Percentiles rank a stretch among this genome's conserved stretches.
Evolutionary conservation across 2,797 vertebrate genomes (phyloP).

Genomic region (Phataginus tetradactyla): DNA sequence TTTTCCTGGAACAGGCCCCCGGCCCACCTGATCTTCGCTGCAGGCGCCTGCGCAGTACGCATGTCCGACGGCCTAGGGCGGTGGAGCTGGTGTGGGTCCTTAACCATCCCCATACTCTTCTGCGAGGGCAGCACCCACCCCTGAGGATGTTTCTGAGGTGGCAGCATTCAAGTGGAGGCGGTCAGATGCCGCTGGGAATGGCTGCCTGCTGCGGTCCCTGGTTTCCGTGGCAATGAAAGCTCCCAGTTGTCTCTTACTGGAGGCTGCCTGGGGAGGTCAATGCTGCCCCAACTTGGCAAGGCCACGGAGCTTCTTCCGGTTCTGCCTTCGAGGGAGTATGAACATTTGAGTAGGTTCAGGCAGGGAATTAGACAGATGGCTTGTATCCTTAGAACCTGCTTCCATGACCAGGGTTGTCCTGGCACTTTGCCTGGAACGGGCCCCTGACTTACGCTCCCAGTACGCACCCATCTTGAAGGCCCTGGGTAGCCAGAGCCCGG

Average conservation of each 20-base stretch:
- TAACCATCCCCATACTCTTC: background rate
- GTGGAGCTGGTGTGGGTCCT: too few species aligned
- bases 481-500: too few species aligned
- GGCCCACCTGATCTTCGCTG: too few species aligned
- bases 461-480: too few species aligned
- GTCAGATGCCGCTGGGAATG: background rate
- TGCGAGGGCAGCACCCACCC: background rate
- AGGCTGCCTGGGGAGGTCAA: background rate
- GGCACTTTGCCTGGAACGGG: background rate
- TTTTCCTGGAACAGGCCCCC: too few species aligned
- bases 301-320: background rate
- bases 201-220: background rate
- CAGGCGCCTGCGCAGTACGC: background rate
- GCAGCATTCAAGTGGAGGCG: too few species aligned
- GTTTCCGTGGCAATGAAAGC: background rate
- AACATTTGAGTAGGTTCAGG: background rate
- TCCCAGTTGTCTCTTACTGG: background rate
- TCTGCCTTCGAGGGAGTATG: background rate
- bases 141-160: background rate
- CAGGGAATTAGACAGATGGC: background rate
- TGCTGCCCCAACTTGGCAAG: background rate
- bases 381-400: background rate
- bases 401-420: background rate
- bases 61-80: background rate
- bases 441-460: background rate